Evolutionary conservation across 1,140 invertebrate genomes (phyloP).

Genomic region (Monochamus saltuarius): DNA sequence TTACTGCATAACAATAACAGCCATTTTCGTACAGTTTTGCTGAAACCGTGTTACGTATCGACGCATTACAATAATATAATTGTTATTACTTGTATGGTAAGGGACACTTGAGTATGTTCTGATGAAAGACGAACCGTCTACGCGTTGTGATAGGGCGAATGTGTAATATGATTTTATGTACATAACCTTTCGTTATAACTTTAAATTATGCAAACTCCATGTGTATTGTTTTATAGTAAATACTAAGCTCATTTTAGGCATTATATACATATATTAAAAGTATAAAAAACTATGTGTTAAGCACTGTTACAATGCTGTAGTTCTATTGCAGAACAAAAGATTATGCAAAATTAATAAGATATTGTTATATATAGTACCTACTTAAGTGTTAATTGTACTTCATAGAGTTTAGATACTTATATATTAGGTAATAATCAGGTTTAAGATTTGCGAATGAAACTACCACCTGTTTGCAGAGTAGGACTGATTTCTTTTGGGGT

Average conservation of each 20-base stretch:
- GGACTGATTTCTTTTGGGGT: slow-evolving; percentile 13
- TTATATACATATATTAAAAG: slow-evolving; percentile 4
- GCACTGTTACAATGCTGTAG: slow-evolving; percentile 44
- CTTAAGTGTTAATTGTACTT: slow-evolving; percentile 52
- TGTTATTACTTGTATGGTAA: slow-evolving; percentile 12
- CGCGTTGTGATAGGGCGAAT: slow-evolving; percentile 34
- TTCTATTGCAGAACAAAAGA: slow-evolving; percentile 41
- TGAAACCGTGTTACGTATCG: neutral
- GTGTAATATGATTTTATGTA: slow-evolving; percentile 31
- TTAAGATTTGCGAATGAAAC: slow-evolving; percentile 12
- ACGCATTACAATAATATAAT: neutral
- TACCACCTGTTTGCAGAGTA: neutral
- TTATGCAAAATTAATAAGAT: slow-evolving; percentile 34
- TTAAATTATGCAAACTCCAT: slow-evolving; percentile 11
- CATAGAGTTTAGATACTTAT: slow-evolving; percentile 47
- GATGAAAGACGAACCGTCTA: slow-evolving; percentile 4
- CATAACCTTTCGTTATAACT: slow-evolving; percentile 28
- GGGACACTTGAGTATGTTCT: slow-evolving; percentile 1
- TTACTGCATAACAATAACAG: slow-evolving; percentile 4
- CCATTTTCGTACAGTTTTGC: neutral
- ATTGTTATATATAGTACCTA: slow-evolving; percentile 50
- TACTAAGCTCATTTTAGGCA: neutral
- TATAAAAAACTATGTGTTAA: slow-evolving; percentile 35
- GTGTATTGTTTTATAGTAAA: slow-evolving; percentile 1
- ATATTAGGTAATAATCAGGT: slow-evolving; percentile 20